phyloP scores from a whole-genome alignment of 92 coral and sea anemone genomes.

The Heteractis magnifica region DNA sequence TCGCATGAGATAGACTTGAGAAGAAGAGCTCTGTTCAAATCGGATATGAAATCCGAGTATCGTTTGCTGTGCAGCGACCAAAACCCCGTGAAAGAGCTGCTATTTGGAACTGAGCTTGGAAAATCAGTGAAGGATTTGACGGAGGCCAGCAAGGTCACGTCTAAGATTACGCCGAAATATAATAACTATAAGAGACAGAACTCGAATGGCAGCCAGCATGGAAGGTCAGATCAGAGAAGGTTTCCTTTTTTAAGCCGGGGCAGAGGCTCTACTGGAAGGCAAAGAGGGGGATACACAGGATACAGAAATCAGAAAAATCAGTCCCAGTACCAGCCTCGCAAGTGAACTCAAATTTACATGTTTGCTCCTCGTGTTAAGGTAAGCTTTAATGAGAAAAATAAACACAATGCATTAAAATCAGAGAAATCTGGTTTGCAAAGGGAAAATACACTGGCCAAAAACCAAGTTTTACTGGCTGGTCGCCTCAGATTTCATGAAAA shows the following conservation, averaged over 20 bases:
- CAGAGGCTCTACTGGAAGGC: conserved; percentile 3
- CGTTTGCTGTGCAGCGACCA: too few species aligned
- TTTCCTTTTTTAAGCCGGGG: conserved; percentile 38
- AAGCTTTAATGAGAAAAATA: background rate
- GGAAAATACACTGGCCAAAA: background rate
- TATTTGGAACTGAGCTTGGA: too few species aligned
- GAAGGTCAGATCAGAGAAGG: conserved; percentile 20
- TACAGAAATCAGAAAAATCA: background rate
- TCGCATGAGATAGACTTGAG: background rate
- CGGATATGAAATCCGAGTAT: too few species aligned
- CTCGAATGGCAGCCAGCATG: conserved; percentile 1
- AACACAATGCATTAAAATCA: background rate
- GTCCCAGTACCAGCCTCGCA: conserved; percentile 7
- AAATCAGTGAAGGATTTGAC: too few species aligned
- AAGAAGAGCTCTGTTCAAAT: too few species aligned
- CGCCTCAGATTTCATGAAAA: background rate
- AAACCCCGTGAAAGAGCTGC: conserved; percentile 2
- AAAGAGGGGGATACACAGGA: background rate
- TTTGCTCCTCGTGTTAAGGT: background rate
- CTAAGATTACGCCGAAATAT: too few species aligned
- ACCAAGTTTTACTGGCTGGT: background rate
- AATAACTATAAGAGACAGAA: background rate
- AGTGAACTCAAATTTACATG: background rate
- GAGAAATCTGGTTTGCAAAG: background rate
- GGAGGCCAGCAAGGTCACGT: too few species aligned